Percentiles rank a stretch among this genome's conserved stretches.
phyloP scores from a whole-genome alignment of 2,888 invertebrate species.

The Lampropteryx suffumata region DNA sequence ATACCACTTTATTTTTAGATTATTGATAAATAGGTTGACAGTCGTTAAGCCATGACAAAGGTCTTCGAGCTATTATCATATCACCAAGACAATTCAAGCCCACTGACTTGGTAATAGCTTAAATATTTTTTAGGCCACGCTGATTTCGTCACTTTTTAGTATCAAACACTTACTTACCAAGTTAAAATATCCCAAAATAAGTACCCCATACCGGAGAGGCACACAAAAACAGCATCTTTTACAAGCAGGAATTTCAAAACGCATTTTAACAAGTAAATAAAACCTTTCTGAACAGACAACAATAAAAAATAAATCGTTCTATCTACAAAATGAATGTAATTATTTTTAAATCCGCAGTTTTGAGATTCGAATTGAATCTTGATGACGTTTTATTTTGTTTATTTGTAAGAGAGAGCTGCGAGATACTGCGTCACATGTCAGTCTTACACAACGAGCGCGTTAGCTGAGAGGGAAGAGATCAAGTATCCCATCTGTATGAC shows the following conservation, averaged over 20 bases:
- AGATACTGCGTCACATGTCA: neutral
- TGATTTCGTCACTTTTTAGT: too few species aligned
- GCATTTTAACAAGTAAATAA: conserved; percentile 33
- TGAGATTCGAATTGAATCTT: neutral
- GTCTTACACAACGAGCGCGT: conserved; percentile 6
- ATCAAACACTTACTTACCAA: conserved; percentile 33
- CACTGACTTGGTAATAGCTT: too few species aligned
- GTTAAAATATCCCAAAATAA: conserved; percentile 48
- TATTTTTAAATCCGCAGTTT: neutral
- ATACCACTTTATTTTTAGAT: too few species aligned
- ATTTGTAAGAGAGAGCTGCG: too few species aligned
- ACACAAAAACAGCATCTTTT: conserved; percentile 52
- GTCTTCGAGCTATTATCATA: too few species aligned
- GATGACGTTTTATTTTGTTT: neutral
- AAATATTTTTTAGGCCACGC: too few species aligned
- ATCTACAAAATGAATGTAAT: neutral
- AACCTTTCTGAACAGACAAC: too few species aligned
- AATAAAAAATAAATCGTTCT: neutral
- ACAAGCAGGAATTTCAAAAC: conserved; percentile 51
- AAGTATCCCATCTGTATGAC: conserved; percentile 25
- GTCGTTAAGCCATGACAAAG: too few species aligned
- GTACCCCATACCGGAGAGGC: conserved; percentile 53
- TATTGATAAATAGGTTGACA: too few species aligned
- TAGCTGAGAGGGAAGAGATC: conserved; percentile 25
- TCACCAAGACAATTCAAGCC: too few species aligned